Percentiles rank a stretch among this genome's conserved stretches.
phyloP scores from a whole-genome alignment of 92 coral and sea anemone species.

The Virgularia gustaviana region DNA sequence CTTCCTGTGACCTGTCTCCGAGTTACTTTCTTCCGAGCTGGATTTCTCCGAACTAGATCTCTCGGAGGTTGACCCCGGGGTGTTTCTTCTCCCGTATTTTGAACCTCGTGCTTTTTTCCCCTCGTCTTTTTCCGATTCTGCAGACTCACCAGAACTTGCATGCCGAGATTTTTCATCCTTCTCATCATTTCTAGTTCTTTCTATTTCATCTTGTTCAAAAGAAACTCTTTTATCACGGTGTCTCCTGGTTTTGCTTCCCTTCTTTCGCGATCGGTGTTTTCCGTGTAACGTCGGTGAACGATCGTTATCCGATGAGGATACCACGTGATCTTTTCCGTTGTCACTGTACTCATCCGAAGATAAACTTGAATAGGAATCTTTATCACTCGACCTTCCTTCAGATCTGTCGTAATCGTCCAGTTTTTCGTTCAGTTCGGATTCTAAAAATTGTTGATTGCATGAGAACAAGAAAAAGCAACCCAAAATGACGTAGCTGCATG shows the following conservation, averaged over 20 bases:
- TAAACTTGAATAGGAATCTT: not conserved
- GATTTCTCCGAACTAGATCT: slow-evolving; percentile 22
- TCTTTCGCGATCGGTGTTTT: slow-evolving; percentile 63
- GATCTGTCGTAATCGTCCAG: slow-evolving; percentile 11
- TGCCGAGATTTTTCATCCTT: slow-evolving; percentile 36
- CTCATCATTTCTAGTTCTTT: slow-evolving; percentile 23
- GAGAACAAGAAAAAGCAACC: not conserved
- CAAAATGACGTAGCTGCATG: no score
- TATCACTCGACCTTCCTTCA: slow-evolving; percentile 11
- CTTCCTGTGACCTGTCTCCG: no score
- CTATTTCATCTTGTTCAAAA: slow-evolving; percentile 29
- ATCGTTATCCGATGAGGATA: slow-evolving; percentile 8
- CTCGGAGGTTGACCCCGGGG: slow-evolving; percentile 4
- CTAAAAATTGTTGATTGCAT: not conserved
- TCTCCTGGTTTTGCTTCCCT: not conserved
- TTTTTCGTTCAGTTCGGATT: slow-evolving; percentile 33
- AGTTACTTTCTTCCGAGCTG: slow-evolving; percentile 38
- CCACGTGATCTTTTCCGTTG: not conserved
- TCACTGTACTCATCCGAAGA: not conserved
- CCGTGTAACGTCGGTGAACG: no score
- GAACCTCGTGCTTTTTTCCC: slow-evolving; percentile 1
- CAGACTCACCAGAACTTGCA: slow-evolving; percentile 8
- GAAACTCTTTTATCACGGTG: slow-evolving; percentile 32
- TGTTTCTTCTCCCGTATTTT: not conserved
- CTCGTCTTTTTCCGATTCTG: slow-evolving; percentile 6